These are phyloP conservation scores for Rousettus leschenaultii DNA, from an alignment of 2,113 vertebrate species.

Conservation along the genomic window DNA sequence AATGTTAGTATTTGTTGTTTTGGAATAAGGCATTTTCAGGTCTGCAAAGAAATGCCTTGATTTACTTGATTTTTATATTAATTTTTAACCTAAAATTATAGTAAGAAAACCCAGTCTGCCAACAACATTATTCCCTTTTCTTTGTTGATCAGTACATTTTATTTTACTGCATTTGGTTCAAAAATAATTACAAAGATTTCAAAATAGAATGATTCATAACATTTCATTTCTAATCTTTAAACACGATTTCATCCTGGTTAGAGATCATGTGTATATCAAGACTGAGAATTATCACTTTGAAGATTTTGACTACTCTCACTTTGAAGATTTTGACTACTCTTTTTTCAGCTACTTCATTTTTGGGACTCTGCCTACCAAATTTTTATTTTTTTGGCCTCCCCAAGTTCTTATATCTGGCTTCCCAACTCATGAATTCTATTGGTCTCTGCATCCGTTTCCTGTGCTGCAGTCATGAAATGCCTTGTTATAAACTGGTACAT, in stretches of 20 bases:
- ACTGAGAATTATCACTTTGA: background rate
- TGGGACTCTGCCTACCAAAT: background rate
- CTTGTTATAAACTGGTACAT: background rate
- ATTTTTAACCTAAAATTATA: background rate
- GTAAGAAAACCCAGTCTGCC: background rate
- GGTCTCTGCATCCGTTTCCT: background rate
- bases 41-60: background rate
- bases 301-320: background rate
- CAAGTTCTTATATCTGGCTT: background rate
- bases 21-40: background rate
- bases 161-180: background rate
- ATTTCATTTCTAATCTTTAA: background rate
- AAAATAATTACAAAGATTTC: background rate
- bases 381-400: background rate
- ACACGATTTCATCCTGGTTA: background rate
- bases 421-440: background rate
- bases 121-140: background rate
- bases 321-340: background rate
- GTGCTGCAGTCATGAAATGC: background rate
- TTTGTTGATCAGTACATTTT: background rate
- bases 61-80: background rate
- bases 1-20: background rate
- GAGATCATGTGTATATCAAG: background rate
- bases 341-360: background rate
- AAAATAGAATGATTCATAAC: background rate